These are phyloP conservation scores for Dallia pectoralis DNA, from an alignment of 2,797 vertebrate genomes.

Conservation along the genomic window DNA sequence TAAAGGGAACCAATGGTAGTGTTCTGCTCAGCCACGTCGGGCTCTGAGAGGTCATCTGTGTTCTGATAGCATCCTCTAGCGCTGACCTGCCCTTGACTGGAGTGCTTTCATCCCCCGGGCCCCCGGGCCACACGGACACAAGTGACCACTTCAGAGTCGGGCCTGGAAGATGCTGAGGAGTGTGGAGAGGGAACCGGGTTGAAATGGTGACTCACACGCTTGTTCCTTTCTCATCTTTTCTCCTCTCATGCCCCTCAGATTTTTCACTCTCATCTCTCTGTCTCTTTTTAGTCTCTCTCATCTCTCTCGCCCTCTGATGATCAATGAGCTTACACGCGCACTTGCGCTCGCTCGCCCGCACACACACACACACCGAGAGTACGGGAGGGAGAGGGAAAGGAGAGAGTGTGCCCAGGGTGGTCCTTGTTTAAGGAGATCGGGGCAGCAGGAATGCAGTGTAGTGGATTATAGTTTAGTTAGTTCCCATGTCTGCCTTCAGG, in stretches of 20 bases:
- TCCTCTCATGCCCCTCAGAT: background rate
- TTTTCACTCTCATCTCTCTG: background rate
- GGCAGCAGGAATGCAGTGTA: background rate
- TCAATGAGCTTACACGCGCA: background rate
- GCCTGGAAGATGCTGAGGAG: constrained; percentile 25
- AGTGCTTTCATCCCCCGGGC: constrained; percentile 71
- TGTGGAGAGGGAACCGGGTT: background rate
- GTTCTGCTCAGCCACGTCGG: background rate
- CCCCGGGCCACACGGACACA: constrained; percentile 55
- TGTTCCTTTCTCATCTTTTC: background rate
- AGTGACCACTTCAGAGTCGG: constrained; percentile 71
- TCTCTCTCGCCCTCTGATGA: background rate
- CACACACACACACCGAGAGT: constrained; percentile 21
- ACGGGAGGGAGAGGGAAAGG: constrained; percentile 27
- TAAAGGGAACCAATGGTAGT: background rate
- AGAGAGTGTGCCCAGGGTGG: background rate
- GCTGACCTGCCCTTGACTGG: constrained; percentile 68
- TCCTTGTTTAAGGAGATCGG: background rate
- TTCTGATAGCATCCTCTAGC: background rate
- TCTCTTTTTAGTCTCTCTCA: background rate
- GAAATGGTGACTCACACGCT: background rate
- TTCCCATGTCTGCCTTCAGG: constrained; percentile 1
- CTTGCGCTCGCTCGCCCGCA: background rate
- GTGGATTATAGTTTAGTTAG: constrained; percentile 8
- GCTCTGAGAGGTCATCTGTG: background rate